Conservation (phyloP, 1,140 invertebrate genomes). For the Caenorhabditis briggsae region DNA sequence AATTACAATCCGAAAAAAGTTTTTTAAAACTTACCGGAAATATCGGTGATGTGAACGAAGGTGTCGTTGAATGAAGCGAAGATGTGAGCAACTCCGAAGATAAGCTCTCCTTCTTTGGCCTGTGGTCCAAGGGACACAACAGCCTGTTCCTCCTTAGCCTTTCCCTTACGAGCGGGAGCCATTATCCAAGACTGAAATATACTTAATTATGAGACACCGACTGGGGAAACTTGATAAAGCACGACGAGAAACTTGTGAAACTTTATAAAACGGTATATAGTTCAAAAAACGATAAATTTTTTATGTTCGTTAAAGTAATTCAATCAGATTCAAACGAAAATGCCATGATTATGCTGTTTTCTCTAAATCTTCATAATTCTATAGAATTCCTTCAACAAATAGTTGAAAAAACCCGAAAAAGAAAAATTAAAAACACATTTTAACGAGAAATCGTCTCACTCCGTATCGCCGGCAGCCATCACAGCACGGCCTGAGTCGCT, state of each 20-base stretch:
- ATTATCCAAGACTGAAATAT: conserved; percentile 80
- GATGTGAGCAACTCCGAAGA: conserved; percentile 99
- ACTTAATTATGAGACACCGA: background rate
- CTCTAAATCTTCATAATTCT: too few relatives aligned
- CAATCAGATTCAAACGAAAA: too few relatives aligned
- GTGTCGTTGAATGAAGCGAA: conserved; percentile 99
- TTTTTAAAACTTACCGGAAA: conserved; percentile 86
- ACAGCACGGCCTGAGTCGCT: background rate
- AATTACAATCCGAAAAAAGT: conserved; percentile 36
- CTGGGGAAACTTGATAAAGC: background rate
- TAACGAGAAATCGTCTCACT: background rate
- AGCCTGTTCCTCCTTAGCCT: conserved; percentile 94
- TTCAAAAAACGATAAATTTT: too few relatives aligned
- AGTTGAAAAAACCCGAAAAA: background rate
- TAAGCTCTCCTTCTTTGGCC: conserved; percentile 94
- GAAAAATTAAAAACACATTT: conserved; percentile 26
- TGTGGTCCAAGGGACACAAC: conserved; percentile 96
- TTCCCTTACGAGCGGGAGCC: conserved; percentile 94
- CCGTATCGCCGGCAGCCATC: background rate
- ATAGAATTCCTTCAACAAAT: background rate
- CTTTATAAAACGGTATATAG: background rate
- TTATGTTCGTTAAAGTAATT: too few relatives aligned
- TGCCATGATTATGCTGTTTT: too few relatives aligned
- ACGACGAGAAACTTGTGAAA: background rate
- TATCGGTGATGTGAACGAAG: conserved; percentile 98